Percentiles rank a stretch among this genome's conserved stretches.
phyloP scores from a whole-genome alignment of 2,888 invertebrate species.

The Scelioninae gen. 1 region DNA sequence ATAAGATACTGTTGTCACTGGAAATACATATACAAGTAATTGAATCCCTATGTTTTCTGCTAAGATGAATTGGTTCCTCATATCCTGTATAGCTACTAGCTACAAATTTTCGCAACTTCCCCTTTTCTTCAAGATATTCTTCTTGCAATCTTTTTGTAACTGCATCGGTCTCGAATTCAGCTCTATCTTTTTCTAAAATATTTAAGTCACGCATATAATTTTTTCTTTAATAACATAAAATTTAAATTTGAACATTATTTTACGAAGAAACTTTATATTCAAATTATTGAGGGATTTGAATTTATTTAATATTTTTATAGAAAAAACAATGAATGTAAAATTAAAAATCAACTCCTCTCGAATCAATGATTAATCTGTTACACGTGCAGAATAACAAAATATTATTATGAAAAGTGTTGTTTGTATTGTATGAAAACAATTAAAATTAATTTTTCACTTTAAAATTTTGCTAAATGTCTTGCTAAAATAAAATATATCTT shows the following conservation, averaged over 20 bases:
- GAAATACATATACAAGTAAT: slow-evolving; percentile 93
- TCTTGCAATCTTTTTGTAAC: slow-evolving; percentile 91
- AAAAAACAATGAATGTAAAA: too few relatives aligned
- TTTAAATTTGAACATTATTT: background rate
- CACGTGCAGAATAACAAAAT: too few relatives aligned
- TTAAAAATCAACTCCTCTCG: too few relatives aligned
- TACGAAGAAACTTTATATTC: background rate
- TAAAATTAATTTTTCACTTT: too few relatives aligned
- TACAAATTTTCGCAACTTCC: slow-evolving; percentile 90
- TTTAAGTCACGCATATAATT: background rate
- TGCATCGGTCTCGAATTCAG: slow-evolving; percentile 87
- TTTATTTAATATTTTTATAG: too few relatives aligned
- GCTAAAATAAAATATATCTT: background rate
- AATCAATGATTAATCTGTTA: too few relatives aligned
- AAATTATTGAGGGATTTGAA: too few relatives aligned
- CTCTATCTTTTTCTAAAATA: slow-evolving; percentile 87
- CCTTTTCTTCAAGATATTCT: slow-evolving; percentile 94
- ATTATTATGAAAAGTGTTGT: background rate
- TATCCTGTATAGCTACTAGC: slow-evolving; percentile 87
- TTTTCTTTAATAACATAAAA: too few relatives aligned
- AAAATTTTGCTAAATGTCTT: background rate
- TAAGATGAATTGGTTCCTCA: slow-evolving; percentile 85
- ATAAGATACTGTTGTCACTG: slow-evolving; percentile 89
- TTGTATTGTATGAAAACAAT: too few relatives aligned
- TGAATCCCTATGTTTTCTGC: slow-evolving; percentile 90